Evolutionary conservation across 2,113 vertebrate genomes (phyloP), one percentile per base, ranked within the genome.

Genomic region (Psammodynastes pulverulentus): DNA sequence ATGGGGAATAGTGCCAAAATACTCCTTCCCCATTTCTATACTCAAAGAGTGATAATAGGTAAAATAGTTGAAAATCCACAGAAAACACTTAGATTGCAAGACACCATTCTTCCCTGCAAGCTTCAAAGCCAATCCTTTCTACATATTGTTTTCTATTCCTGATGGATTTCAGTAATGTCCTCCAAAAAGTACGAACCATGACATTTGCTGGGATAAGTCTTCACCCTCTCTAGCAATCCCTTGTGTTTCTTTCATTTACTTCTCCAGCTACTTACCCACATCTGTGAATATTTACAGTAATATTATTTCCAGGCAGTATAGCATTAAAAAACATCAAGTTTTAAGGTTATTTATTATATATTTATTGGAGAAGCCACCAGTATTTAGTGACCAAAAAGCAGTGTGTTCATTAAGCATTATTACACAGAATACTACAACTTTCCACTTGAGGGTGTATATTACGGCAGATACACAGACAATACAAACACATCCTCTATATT

Each of bases 361-460:
- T 79, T 39, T 79, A 34, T 24, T 56, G 12, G 2, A 43, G 52
- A 90, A 92, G 94, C 94, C 29, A 52, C 90, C 88, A 90, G 91
- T 90, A 93, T 89, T 86, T 89, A 90, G 92, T 54, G 56, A 93
- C 48, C 87, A 91, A 92, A 94, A 94, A 87, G 52, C 89, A 92
- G 92, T 94, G 95, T 93, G 54, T 94, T 94, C 85, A 93, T 92
- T 92, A 92, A 91, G 92, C 94, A 88, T 1, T 93, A 56, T 24
- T 89, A 84, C 95, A 56, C 92, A 94, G 93, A 52, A 88, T 52
- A 87, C 86, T 94, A 72, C n/a, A 58, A 85, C 29, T 49, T 72
- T 79, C 72, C 92, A 93, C 94, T 93, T 86, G 88, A 79, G 94
- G 94, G 88, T 95, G 92, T 94, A 84, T 49, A 89, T 93, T 94